Evolutionary conservation across 2,888 invertebrate genomes (phyloP), one percentile per base, ranked within the genome.

Genomic region (Ophioninae sp.): DNA sequence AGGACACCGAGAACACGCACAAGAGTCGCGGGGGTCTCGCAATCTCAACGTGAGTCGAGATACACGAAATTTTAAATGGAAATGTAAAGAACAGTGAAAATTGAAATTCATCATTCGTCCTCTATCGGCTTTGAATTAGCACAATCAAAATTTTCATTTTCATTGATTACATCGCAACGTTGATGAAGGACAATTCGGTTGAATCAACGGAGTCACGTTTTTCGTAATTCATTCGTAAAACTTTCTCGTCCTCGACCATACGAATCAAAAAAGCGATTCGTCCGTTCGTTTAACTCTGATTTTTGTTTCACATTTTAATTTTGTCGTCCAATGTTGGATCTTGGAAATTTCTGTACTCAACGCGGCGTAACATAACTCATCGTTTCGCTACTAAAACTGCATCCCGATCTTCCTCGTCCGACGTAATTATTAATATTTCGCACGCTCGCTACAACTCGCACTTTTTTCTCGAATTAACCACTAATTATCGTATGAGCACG

Each of bases 11-110:
- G 91, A 93, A 95, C 93, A 88, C 95, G 94, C 87, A 96, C 92
- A 91, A 95, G 94, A 87, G 95, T 96, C 30, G 95, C 97, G 2
- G 96, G 97, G 20, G 96, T 97, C 13, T 98, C 98, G 2, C 97
- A 97, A 91, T 98, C 98, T 64, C 98, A 98, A 94, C 98, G 98
- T 98, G 94, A 96, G 96, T 95, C 85, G 73, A 74, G 64, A 62
- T 61, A 73, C 50, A 13, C 50, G 13, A 50, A 50, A 50, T 50
- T 50, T 17, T 17, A 50, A 17, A 50, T 50, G 17, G 17, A 21
- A 59, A 59, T 59, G n/a, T 5, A 30, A 68, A 78, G 50, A 61
- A 39, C 57, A 37, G 21, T 0, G 21, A 69, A 68, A 41, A 20
- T 1, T 20, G 21, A 21, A 44, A 39, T 73, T 61, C 57, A 6